These are phyloP conservation scores for Bubo scandiacus DNA, from an alignment of 2,113 vertebrate genomes.

Conservation along the genomic window DNA sequence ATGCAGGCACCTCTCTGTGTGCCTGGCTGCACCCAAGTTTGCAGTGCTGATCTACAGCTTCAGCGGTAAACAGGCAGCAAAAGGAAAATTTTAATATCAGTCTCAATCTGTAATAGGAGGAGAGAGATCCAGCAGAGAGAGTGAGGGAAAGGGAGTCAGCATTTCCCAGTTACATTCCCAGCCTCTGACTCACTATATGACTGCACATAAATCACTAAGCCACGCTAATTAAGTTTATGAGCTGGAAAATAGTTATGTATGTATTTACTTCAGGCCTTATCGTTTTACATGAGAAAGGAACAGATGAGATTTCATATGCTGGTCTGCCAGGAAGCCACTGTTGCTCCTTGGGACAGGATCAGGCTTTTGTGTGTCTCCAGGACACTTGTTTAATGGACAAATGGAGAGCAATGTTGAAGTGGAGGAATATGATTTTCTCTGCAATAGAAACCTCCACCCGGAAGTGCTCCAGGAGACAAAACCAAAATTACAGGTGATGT, in stretches of 20 bases:
- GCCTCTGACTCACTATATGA: background rate
- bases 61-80: background rate
- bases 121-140: background rate
- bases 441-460: background rate
- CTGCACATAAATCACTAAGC: fast-evolving
- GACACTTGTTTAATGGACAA: background rate
- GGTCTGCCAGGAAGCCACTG: background rate
- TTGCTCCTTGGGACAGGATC: background rate
- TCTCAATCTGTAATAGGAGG: background rate
- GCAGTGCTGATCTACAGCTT: background rate
- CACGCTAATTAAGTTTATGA: background rate
- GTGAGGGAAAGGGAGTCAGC: background rate
- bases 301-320: background rate
- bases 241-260: background rate
- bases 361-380: background rate
- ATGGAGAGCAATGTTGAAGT: fast-evolving
- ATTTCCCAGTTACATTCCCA: background rate
- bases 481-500: background rate
- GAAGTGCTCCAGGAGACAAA: background rate
- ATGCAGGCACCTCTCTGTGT: background rate
- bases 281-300: background rate
- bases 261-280: background rate
- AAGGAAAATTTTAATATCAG: background rate
- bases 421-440: background rate
- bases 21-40: background rate